Evolutionary conservation across 2,888 invertebrate genomes (phyloP).

Genomic region (Ennomos quercinarius): DNA sequence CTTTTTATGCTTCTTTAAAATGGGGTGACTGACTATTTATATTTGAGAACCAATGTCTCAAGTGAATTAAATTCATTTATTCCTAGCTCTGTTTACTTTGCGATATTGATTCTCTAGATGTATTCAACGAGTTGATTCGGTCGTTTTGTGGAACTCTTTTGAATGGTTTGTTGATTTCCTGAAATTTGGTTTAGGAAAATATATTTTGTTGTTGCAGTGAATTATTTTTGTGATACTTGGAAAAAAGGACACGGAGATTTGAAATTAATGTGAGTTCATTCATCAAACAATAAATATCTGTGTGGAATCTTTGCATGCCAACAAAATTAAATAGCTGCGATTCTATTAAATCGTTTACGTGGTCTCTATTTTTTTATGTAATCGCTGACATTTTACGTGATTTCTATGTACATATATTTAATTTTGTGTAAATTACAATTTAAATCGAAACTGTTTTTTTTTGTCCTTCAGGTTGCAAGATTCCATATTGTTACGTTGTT

Average conservation of each 20-base stretch:
- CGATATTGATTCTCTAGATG: constrained; percentile 38
- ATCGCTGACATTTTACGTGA: no score
- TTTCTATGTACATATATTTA: no score
- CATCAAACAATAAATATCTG: no score
- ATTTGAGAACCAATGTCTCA: constrained; percentile 1
- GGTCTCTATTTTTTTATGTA: no score
- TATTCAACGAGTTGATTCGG: constrained; percentile 28
- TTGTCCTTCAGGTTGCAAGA: background rate
- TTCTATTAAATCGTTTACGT: no score
- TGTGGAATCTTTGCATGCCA: no score
- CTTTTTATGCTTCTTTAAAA: no score
- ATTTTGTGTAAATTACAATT: no score
- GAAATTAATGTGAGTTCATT: background rate
- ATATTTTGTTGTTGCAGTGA: constrained; percentile 3
- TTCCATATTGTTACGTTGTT: background rate
- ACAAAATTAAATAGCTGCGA: no score
- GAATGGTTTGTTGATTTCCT: constrained; percentile 25
- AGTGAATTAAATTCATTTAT: constrained; percentile 37
- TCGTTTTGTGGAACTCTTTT: constrained; percentile 18
- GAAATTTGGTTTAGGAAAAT: constrained; percentile 4
- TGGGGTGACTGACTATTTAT: no score
- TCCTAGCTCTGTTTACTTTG: constrained; percentile 26
- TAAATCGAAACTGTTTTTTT: no score
- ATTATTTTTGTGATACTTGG: background rate
- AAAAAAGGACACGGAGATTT: background rate